Conservation (phyloP, 2,113 vertebrate species). For the Paraplagusia blochii region DNA sequence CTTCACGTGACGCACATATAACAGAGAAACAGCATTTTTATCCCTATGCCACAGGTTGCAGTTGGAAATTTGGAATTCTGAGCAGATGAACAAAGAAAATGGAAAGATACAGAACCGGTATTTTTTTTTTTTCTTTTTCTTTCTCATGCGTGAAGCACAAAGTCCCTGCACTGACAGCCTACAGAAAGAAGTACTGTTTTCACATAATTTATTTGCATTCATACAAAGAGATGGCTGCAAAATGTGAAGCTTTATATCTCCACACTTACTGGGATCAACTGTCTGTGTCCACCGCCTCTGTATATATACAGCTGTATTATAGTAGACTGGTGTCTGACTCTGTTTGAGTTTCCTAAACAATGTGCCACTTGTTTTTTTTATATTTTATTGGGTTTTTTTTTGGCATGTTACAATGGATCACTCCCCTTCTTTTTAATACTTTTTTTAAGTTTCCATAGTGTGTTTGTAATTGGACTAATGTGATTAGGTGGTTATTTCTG, state of each 20-base stretch:
- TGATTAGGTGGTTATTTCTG: conserved; percentile 15
- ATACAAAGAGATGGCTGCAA: conserved; percentile 25
- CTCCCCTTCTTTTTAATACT: conserved; percentile 37
- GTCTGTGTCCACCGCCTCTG: conserved; percentile 44
- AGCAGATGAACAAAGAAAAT: background rate
- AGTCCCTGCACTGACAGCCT: conserved; percentile 21
- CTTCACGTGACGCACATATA: background rate
- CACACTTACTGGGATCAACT: conserved; percentile 7
- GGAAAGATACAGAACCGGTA: conserved; percentile 3
- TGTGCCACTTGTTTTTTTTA: conserved; percentile 56
- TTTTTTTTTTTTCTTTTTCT: background rate
- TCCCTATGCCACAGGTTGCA: background rate
- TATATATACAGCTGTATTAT: conserved; percentile 57
- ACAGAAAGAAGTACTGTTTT: conserved; percentile 15
- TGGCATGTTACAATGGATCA: conserved; percentile 27
- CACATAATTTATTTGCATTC: conserved; percentile 28
- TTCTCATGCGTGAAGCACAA: conserved; percentile 49
- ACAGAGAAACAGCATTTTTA: background rate
- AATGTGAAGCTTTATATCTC: conserved; percentile 34
- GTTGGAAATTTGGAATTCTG: background rate
- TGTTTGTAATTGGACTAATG: conserved; percentile 40
- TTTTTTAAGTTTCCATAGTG: conserved; percentile 31
- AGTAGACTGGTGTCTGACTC: conserved; percentile 50
- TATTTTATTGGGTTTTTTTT: conserved; percentile 49
- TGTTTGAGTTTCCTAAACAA: conserved; percentile 42